Base-by-base conservation (phyloP, 2,113 vertebrate genomes). In the Nansenia antarctica region DNA sequence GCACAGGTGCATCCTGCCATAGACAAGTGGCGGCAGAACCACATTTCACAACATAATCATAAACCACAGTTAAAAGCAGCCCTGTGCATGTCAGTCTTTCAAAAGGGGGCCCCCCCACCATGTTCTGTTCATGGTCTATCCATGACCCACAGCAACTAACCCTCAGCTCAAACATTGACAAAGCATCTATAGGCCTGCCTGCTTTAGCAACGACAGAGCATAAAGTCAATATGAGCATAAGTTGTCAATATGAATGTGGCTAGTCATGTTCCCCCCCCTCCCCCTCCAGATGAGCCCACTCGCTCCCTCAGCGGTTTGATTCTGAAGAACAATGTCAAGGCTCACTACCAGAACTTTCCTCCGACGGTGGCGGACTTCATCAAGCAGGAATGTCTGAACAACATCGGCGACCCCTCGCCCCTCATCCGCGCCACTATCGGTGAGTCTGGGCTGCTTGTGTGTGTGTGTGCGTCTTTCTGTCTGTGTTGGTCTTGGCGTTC, bases 271-370 rank as follows among this genome's bases (percentile, higher is more conserved):
- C 26, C 9, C 31, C 29, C 29, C 26, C 39, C 49, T 35, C 8
- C 34, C 52, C 14, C 53, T 45, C 3, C 49, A 98, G 96, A 98
- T 62, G 96, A 98, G 81, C 96, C 96, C 0, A 97, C 96, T 0
- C 95, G 96, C 14, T 97, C 96, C 5, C 92, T 98, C 18, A 98
- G 96, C 1, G 96, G 96, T 57, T 88, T 98, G 73, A 98, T 98
- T 69, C 90, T 98, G 65, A 98, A 98, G 89, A 98, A 98, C 89
- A 98, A 98, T 0, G 96, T 98, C 37, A 98, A 98, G 84, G 96
- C 96, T 0, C 96, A 98, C 70, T 98, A 95, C 86, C 95, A 96
- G 92, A 97, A 93, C 86, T 98, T 98, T 69, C 96, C 96, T 0
- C 89, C 91, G 0, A 81, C 92, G 0, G 96, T 98, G 78, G 95